Evolutionary conservation across 1,140 invertebrate genomes (phyloP), one percentile per base, ranked within the genome.

Genomic region (Stegodyphus dumicola): DNA sequence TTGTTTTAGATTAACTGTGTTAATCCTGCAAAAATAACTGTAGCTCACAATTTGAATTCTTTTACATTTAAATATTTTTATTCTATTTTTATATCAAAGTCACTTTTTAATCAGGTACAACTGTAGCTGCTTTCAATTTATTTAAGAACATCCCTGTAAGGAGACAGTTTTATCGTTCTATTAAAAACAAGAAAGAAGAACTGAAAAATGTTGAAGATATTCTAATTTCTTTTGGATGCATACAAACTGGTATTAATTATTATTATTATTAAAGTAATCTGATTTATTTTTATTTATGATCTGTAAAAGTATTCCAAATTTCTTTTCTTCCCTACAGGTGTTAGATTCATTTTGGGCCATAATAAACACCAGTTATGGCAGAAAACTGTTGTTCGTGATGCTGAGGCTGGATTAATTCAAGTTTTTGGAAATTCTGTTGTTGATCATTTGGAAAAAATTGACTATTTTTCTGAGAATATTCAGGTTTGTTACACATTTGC

Each of bases 121-220:
- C 91, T 17, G 89, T 94, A 5, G 89, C 90, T 87, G 92, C 92
- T 6, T 90, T 83, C 65, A 90, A 93, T 84, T 88, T 94, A 56
- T 94, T 94, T 88, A 92, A 92, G 88, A 92, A 92, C 71, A 86
- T 94, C 17, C 94, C 94, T 74, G 94, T 95, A 0, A 90, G 94
- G 33, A 89, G 89, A 88, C 92, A 94, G 89, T 92, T 91, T 84
- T 92, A 93, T 73, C 92, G 89, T 69, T 91, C 90, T 65, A 87
- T 88, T 13, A 92, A 91, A 85, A 91, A 90, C 86, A 89, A 91
- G 18, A 92, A 91, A 87, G 92, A 93, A 73, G 93, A 93, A 88
- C 86, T 94, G 13, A 93, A 93, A 90, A 91, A 91, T 87, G 89
- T 93, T 33, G 93, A 94, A 89, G 90, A 89, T 64, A 87, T 93